Evolutionary conservation across 2,113 vertebrate species (phyloP), one percentile per base, ranked within the genome.

Genomic region (Sterrhoptilus dennistouni): DNA sequence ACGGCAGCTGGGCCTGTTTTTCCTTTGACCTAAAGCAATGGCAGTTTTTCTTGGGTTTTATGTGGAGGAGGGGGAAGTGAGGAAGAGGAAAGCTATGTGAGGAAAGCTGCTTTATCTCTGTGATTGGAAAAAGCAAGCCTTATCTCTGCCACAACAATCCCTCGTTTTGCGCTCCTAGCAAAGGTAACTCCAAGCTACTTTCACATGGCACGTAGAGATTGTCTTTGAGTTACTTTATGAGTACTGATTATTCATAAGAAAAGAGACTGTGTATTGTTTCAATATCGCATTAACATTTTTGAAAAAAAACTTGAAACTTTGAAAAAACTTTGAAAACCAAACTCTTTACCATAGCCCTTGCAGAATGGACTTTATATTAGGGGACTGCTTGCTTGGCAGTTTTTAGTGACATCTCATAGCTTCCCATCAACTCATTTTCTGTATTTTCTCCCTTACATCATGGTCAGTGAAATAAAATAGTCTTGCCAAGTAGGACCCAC

Each of bases 21-120:
- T 96, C 83, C 91, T 97, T 97, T 97, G 97, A 97, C 87, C 89
- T 95, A 87, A 90, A 97, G 97, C 77, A 63, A 81, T 90, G 86
- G 96, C 95, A 96, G 83, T 78, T 94, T 96, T 97, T 87, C 89
- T 93, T 94, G 79, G 66, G 61, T 87, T 94, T 85, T 88, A 66
- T 72, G 56, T 86, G 69, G 69, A 71, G 94, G 78, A 71, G 86
- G 54, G 42, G 91, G 47, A 21, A 31, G n/a, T 60, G 45, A 83
- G 63, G 70, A 84, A 44, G 61, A 84, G 83, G 83, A 83, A 89
- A 60, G 44, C 40, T 69, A 59, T 0, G 1, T 27, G 64, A 87
- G 50, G 56, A 90, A 76, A 92, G 45, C 36, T 54, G 40, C 36
- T 87, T 79, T 88, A 76, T 75, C 50, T 90, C 20, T 53, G 47